Conservation (phyloP, 2,113 vertebrate genomes). For the Odobenus rosmarus region DNA sequence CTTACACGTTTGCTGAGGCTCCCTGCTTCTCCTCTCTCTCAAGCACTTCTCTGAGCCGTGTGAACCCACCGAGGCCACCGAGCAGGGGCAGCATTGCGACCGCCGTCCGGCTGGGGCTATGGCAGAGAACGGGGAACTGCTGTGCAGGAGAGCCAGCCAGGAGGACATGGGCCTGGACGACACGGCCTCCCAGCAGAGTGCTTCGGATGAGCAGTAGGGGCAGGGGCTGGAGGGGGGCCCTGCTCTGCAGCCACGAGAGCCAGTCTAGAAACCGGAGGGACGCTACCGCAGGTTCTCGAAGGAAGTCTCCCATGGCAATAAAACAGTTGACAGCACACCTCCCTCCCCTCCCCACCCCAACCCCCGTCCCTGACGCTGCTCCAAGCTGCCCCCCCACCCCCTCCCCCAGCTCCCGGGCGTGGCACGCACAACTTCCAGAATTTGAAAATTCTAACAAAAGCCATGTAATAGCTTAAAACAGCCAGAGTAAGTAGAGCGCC, state of each 20-base stretch:
- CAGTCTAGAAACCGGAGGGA: neutral
- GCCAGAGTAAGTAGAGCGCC: neutral
- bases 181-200: constrained; percentile 75
- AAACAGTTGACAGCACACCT: neutral
- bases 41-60: constrained; percentile 73
- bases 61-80: neutral
- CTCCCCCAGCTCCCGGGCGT: accelerated
- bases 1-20: neutral
- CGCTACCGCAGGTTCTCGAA: constrained; percentile 60
- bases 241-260: neutral
- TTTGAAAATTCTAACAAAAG: neutral
- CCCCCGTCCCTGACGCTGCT: too few species aligned
- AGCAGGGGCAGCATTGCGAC: neutral
- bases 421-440: neutral
- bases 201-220: constrained; percentile 52
- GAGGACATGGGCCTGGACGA: constrained; percentile 81
- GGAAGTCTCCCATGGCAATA: neutral
- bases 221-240: accelerated
- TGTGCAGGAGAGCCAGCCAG: constrained; percentile 77
- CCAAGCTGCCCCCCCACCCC: neutral
- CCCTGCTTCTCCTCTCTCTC: neutral
- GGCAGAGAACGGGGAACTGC: neutral
- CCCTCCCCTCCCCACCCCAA: neutral
- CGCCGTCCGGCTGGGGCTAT: neutral
- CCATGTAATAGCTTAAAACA: neutral